Percentiles rank a stretch among this genome's conserved stretches.
Conservation (phyloP, 2,797 vertebrate species). For the Morelia viridis region DNA sequence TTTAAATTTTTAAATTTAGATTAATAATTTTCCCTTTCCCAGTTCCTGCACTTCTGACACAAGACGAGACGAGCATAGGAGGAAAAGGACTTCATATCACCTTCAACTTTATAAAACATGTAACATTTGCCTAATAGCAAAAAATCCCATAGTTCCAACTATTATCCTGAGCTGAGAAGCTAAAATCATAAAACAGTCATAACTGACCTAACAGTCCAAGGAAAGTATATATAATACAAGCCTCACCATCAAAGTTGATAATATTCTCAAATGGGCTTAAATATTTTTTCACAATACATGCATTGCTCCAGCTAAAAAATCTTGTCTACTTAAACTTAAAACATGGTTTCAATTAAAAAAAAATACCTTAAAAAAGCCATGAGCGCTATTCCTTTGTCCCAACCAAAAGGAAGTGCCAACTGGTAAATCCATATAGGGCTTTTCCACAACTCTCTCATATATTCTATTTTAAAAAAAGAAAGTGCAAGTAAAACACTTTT, state of each 20-base stretch:
- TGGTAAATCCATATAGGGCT: conserved; percentile 89
- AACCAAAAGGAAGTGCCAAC: conserved; percentile 90
- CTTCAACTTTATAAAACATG: not conserved
- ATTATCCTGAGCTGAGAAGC: not conserved
- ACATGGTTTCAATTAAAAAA: not conserved
- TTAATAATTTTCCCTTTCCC: too few relatives aligned
- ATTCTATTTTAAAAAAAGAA: conserved; percentile 78
- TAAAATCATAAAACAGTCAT: not conserved
- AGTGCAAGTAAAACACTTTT: not conserved
- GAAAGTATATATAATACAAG: not conserved
- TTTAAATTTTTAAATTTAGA: too few relatives aligned
- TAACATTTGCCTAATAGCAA: not conserved
- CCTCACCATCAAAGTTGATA: not conserved
- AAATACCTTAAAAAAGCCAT: conserved; percentile 94
- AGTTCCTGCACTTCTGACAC: too few relatives aligned
- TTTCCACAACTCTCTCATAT: conserved; percentile 94
- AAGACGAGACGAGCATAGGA: not conserved
- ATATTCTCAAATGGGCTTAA: not conserved
- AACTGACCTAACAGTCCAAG: not conserved
- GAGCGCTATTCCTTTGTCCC: conserved; percentile 92
- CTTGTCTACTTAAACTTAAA: not conserved
- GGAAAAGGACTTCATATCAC: not conserved
- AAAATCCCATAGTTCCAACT: not conserved
- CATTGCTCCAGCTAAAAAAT: not conserved
- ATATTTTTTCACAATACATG: not conserved